Percentiles rank a stretch among this genome's conserved stretches.
phyloP scores from a whole-genome alignment of 2,797 vertebrate species.

The Acanthopagrus latus region DNA sequence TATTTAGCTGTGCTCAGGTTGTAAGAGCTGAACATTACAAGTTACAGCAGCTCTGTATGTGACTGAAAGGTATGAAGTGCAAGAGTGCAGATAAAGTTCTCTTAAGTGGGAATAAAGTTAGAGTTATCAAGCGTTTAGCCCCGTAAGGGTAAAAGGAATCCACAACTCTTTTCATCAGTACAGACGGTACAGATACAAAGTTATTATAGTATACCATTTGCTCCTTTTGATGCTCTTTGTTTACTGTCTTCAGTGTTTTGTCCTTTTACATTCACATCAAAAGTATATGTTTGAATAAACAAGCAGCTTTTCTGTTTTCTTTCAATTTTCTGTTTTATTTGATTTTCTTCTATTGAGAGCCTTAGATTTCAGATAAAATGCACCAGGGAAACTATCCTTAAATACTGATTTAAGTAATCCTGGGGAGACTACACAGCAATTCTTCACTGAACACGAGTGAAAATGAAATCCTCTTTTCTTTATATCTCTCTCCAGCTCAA shows the following conservation, averaged over 20 bases:
- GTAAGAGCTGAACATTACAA: conserved; percentile 48
- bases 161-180: conserved; percentile 13
- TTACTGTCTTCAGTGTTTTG: conserved; percentile 6
- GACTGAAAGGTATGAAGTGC: conserved; percentile 41
- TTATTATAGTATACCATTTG: conserved; percentile 27
- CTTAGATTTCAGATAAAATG: conserved; percentile 1
- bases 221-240: conserved; percentile 4
- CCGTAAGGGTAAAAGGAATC: conserved; percentile 12
- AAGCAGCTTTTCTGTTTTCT: not conserved
- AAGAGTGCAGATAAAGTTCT: conserved; percentile 64
- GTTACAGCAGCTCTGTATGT: conserved; percentile 27
- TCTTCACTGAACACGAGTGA: conserved; percentile 25
- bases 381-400: conserved; percentile 11
- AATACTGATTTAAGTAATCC: conserved; percentile 12
- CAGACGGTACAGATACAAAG: not conserved
- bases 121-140: conserved; percentile 19
- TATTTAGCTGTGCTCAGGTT: conserved; percentile 47
- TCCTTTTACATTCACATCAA: not conserved
- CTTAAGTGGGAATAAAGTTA: conserved; percentile 59
- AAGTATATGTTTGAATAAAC: conserved; percentile 2
- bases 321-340: conserved; percentile 29
- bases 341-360: conserved; percentile 2
- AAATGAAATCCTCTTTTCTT: conserved; percentile 28
- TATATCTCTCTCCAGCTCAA: conserved; percentile 86
- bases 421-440: not conserved